phyloP scores from a whole-genome alignment of 2,797 vertebrate genomes.

The Pterois miles region DNA sequence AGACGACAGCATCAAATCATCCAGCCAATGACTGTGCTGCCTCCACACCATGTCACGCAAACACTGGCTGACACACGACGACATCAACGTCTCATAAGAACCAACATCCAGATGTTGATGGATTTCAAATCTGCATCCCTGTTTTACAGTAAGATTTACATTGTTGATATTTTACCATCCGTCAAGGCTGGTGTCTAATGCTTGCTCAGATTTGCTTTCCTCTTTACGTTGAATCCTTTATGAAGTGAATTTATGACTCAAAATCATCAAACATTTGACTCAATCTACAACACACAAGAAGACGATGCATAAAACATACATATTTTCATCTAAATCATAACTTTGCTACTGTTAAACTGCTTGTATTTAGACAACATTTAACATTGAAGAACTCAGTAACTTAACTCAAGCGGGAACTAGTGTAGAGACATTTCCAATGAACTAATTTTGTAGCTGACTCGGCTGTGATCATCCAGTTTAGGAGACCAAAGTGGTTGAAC shows the following conservation, averaged over 20 bases:
- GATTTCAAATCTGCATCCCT: background rate
- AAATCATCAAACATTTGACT: background rate
- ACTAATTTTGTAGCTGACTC: background rate
- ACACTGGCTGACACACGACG: conserved; percentile 26
- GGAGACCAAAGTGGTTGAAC: background rate
- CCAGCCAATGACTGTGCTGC: conserved; percentile 49
- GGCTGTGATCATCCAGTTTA: background rate
- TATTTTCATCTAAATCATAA: background rate
- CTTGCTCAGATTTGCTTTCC: background rate
- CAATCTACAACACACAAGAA: background rate
- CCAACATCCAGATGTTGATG: background rate
- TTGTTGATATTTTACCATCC: background rate
- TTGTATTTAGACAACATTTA: no score
- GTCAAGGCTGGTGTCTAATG: background rate
- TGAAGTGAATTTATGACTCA: background rate
- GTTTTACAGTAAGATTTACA: background rate
- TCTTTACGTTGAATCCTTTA: background rate
- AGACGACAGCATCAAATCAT: conserved; percentile 45
- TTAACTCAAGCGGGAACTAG: no score
- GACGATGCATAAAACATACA: background rate
- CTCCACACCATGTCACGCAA: conserved; percentile 28
- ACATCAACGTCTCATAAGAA: background rate
- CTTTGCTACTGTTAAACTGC: background rate
- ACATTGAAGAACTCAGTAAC: background rate
- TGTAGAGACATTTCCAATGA: background rate